Conservation (phyloP, 2,888 invertebrate species). For the Lycaena phlaeas region DNA sequence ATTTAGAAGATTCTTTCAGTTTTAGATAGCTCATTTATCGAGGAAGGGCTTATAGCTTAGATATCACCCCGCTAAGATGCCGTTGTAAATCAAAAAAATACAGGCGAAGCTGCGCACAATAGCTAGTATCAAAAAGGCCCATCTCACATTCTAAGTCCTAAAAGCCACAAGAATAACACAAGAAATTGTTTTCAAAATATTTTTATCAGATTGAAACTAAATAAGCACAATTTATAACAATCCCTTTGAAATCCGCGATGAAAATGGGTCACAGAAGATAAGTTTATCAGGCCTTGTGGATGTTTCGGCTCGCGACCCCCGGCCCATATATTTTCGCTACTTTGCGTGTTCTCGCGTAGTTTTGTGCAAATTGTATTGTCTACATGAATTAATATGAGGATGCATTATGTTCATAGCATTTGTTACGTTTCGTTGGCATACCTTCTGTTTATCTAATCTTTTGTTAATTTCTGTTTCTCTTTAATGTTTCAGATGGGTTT, state of each 20-base stretch:
- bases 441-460: too few species aligned
- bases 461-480: too few species aligned
- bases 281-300: slow-evolving; percentile 34
- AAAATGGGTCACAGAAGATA: slow-evolving; percentile 22
- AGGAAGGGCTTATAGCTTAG: too few species aligned
- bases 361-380: slow-evolving; percentile 39
- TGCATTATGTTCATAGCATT: slow-evolving; percentile 21
- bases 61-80: too few species aligned
- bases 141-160: too few species aligned
- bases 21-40: too few species aligned
- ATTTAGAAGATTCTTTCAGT: too few species aligned
- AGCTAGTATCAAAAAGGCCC: too few species aligned
- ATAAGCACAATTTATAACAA: slow-evolving; percentile 4
- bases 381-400: slow-evolving; percentile 26
- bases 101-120: too few species aligned
- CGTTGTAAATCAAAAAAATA: too few species aligned
- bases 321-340: slow-evolving; percentile 26
- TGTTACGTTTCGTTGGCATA: not conserved
- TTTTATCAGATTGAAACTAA: not conserved
- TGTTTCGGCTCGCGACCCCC: slow-evolving; percentile 24
- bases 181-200: not conserved
- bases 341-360: slow-evolving; percentile 35
- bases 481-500: too few species aligned
- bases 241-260: slow-evolving; percentile 9
- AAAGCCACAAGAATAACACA: not conserved